Evolutionary conservation across 2,888 invertebrate genomes (phyloP).

Genomic region (Pasiphila rectangulata): DNA sequence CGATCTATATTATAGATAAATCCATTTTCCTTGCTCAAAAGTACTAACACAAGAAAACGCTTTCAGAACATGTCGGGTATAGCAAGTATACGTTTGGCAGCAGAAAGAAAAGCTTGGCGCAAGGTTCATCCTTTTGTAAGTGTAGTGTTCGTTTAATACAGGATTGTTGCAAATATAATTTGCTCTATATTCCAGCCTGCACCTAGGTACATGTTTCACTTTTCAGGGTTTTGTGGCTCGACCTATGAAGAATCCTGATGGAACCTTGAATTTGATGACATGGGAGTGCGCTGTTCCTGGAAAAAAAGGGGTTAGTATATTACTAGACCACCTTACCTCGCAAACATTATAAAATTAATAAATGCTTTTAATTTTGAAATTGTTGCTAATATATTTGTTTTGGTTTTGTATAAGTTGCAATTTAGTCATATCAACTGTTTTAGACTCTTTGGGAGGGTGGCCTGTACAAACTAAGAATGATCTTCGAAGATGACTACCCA

Average conservation of each 20-base stretch:
- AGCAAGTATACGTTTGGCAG: constrained; percentile 95
- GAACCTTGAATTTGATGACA: constrained; percentile 97
- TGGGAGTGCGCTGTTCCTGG: constrained; percentile 99
- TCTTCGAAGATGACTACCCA: constrained; percentile 99
- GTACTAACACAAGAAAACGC: constrained; percentile 38
- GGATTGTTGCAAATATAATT: background rate
- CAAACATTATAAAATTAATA: too few species aligned
- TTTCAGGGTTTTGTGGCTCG: constrained; percentile 94
- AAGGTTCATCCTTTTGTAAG: constrained; percentile 99
- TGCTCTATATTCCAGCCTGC: too few species aligned
- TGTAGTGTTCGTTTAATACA: constrained; percentile 39
- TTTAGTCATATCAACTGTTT: constrained; percentile 40
- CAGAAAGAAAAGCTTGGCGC: constrained; percentile 99
- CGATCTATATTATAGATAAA: too few species aligned
- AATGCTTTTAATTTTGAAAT: too few species aligned
- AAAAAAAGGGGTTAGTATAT: constrained; percentile 91
- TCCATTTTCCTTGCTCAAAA: constrained; percentile 16
- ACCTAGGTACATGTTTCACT: too few species aligned
- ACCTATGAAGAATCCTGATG: constrained; percentile 97
- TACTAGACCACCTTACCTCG: too few species aligned
- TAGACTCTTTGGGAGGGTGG: constrained; percentile 99
- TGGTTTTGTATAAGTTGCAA: background rate
- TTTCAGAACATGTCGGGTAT: constrained; percentile 93
- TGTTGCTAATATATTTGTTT: too few species aligned
- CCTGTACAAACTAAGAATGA: constrained; percentile 97